phyloP scores from a whole-genome alignment of 2,113 vertebrate genomes.

The Gracilinanus agilis region DNA sequence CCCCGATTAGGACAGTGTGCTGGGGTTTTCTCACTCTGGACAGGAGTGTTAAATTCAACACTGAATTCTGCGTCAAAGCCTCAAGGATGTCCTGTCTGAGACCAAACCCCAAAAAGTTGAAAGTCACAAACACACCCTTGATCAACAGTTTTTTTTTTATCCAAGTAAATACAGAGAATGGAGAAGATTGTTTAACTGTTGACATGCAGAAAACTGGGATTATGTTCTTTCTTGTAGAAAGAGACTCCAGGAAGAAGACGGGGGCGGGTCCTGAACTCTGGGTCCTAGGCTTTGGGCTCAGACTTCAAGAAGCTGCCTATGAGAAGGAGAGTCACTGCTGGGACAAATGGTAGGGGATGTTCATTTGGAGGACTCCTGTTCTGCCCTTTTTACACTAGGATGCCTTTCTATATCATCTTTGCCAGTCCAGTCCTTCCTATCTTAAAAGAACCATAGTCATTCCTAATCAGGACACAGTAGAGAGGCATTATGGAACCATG shows the following conservation, averaged over 20 bases:
- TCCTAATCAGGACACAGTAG: background rate
- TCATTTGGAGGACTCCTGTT: background rate
- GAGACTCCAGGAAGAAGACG: background rate
- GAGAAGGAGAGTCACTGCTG: background rate
- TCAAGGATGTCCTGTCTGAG: background rate
- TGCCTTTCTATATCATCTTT: background rate
- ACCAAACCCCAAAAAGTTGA: background rate
- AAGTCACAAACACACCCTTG: background rate
- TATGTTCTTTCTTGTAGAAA: background rate
- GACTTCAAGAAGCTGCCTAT: background rate
- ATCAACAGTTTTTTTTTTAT: background rate
- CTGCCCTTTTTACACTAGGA: background rate
- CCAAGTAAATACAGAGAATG: background rate
- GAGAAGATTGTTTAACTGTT: background rate
- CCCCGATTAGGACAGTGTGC: background rate
- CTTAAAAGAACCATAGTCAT: background rate
- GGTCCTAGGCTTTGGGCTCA: background rate
- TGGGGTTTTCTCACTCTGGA: background rate
- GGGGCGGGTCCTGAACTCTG: background rate
- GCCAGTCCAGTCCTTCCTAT: background rate
- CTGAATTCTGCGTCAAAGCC: background rate
- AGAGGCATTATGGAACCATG: background rate
- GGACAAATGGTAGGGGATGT: background rate
- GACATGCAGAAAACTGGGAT: background rate
- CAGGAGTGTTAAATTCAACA: background rate